Evolutionary conservation across 92 coral and sea anemone genomes (phyloP).

Genomic region (Heteractis magnifica): DNA sequence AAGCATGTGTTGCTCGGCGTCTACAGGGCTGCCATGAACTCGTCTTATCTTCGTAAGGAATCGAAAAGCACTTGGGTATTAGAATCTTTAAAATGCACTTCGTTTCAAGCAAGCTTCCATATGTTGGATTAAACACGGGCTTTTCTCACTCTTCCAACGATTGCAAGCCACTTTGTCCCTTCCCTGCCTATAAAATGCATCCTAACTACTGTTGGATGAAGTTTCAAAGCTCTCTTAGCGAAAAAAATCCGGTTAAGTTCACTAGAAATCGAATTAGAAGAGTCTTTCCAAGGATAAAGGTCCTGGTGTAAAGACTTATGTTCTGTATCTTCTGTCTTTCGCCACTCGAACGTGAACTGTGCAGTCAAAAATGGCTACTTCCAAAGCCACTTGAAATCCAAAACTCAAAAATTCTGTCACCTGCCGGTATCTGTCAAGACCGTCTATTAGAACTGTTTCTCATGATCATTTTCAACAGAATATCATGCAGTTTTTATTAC

Average conservation of each 20-base stretch:
- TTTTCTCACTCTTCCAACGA: neutral
- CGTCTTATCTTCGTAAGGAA: constrained; percentile 29
- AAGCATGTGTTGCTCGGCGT: constrained; percentile 39
- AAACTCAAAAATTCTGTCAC: neutral
- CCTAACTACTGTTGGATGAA: neutral
- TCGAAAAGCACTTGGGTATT: constrained; percentile 31
- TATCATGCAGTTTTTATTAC: neutral
- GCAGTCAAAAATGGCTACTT: neutral
- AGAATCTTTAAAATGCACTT: constrained; percentile 24
- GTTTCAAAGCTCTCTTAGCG: neutral
- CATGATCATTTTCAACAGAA: no score
- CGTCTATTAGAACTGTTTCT: neutral
- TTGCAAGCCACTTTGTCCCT: neutral
- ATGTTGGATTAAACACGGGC: neutral
- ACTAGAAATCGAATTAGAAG: neutral
- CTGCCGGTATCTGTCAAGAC: neutral
- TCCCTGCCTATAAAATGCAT: neutral
- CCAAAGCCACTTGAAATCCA: neutral
- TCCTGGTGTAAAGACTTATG: neutral
- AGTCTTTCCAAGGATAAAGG: neutral
- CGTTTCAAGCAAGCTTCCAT: constrained; percentile 14
- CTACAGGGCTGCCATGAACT: constrained; percentile 17
- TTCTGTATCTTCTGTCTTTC: neutral
- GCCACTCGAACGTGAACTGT: neutral
- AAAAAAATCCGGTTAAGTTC: neutral